phyloP scores from a whole-genome alignment of 2,797 vertebrate species.

The Anas bahamensis region DNA sequence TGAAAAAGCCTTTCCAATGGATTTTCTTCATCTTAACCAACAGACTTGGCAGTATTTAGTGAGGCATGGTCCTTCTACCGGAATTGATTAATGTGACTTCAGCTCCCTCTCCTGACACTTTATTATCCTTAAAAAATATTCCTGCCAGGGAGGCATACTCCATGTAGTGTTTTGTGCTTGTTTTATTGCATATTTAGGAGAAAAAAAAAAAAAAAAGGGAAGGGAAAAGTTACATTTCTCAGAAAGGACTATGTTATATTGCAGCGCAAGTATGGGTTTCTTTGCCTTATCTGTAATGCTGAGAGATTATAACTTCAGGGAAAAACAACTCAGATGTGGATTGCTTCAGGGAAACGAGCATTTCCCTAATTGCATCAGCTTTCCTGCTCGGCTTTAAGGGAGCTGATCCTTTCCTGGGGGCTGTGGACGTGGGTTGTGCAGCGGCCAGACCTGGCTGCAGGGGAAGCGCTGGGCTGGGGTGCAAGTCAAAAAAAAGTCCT shows the following conservation, averaged over 20 bases:
- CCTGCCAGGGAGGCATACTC: background rate
- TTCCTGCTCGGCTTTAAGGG: background rate
- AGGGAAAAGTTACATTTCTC: background rate
- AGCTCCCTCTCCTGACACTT: background rate
- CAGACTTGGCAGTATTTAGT: background rate
- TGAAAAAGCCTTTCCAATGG: constrained; percentile 42
- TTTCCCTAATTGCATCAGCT: background rate
- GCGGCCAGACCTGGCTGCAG: background rate
- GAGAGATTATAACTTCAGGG: background rate
- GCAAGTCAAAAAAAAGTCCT: background rate
- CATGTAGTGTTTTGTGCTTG: background rate
- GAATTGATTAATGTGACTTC: background rate
- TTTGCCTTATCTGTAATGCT: background rate
- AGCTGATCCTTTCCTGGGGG: background rate
- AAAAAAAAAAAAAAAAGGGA: background rate
- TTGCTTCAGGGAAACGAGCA: background rate
- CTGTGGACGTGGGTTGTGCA: background rate
- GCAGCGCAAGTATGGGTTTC: background rate
- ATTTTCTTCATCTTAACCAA: constrained; percentile 22
- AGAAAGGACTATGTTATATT: background rate
- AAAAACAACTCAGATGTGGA: background rate
- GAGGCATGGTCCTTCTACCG: background rate
- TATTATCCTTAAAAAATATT: constrained; percentile 12
- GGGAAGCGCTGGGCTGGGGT: background rate
- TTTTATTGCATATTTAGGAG: background rate